Percentiles rank a stretch among this genome's conserved stretches.
Conservation (phyloP, 2,113 vertebrate species). For the Falco punctatus region DNA sequence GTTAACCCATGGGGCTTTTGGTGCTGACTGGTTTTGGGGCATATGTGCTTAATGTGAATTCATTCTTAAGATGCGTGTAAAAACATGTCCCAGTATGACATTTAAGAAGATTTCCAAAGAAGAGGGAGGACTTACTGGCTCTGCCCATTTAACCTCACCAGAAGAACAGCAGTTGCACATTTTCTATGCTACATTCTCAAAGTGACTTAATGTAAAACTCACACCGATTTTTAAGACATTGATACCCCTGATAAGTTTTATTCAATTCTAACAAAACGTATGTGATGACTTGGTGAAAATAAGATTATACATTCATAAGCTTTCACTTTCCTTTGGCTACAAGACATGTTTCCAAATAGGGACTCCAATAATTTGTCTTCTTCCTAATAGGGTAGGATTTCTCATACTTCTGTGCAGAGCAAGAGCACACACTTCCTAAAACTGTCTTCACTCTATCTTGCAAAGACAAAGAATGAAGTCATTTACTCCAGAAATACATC, state of each 20-base stretch:
- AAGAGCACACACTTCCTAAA: background rate
- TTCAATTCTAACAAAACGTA: background rate
- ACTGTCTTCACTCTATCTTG: background rate
- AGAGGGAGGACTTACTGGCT: background rate
- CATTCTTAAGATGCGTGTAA: background rate
- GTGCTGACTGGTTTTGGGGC: background rate
- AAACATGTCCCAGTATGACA: background rate
- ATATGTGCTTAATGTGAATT: background rate
- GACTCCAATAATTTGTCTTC: background rate
- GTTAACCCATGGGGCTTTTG: background rate
- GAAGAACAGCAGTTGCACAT: background rate
- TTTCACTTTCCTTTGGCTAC: background rate
- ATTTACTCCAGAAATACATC: background rate
- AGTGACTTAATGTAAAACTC: background rate
- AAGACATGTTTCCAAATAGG: background rate
- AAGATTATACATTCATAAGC: background rate
- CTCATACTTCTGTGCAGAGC: background rate
- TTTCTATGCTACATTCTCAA: background rate
- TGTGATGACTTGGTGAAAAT: background rate
- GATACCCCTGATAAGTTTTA: background rate
- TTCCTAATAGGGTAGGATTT: background rate
- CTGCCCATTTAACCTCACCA: background rate
- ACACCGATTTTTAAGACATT: background rate
- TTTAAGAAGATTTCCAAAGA: background rate
- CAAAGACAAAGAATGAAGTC: background rate